A percentile compares a stretch with the other conserved stretches of the same genome.
phyloP scores from a whole-genome alignment of 1,140 invertebrate genomes.

The Rhopalosiphum maidis region DNA sequence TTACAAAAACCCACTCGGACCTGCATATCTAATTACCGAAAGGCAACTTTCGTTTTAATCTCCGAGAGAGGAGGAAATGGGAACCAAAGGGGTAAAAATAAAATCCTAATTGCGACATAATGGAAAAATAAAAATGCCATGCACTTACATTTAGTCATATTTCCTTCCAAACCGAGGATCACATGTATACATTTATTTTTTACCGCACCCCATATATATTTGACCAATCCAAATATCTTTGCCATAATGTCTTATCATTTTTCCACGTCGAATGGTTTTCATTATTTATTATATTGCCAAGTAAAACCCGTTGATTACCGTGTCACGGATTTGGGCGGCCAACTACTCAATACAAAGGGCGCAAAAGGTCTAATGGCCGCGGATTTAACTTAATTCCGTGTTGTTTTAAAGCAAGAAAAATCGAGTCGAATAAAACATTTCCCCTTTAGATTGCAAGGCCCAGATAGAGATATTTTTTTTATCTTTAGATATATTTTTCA shows the following conservation, averaged over 20 bases:
- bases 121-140: slow-evolving; percentile 43
- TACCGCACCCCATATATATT: slow-evolving; percentile 33
- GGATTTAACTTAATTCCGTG: slow-evolving; percentile 58
- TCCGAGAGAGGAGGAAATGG: slow-evolving; percentile 43
- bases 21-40: slow-evolving; percentile 57
- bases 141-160: slow-evolving; percentile 34
- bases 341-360: slow-evolving; percentile 57
- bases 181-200: slow-evolving; percentile 18
- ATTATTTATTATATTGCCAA: slow-evolving; percentile 57
- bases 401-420: slow-evolving; percentile 58
- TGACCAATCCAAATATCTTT: slow-evolving; percentile 52
- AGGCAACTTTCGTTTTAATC: slow-evolving; percentile 56
- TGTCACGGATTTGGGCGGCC: slow-evolving; percentile 57
- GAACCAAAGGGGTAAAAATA: slow-evolving; percentile 47
- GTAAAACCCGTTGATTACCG: slow-evolving; percentile 57
- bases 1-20: slow-evolving; percentile 57
- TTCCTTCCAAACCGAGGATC: neutral
- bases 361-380: slow-evolving; percentile 57
- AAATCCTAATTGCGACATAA: slow-evolving; percentile 56
- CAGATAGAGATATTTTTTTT: slow-evolving; percentile 57
- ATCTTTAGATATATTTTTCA: slow-evolving; percentile 57
- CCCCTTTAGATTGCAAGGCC: slow-evolving; percentile 53
- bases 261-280: slow-evolving; percentile 56
- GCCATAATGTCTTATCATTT: slow-evolving; percentile 53
- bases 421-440: slow-evolving; percentile 57